Evolutionary conservation across 2,113 vertebrate genomes (phyloP).

Genomic region (Toxotes jaculatrix): DNA sequence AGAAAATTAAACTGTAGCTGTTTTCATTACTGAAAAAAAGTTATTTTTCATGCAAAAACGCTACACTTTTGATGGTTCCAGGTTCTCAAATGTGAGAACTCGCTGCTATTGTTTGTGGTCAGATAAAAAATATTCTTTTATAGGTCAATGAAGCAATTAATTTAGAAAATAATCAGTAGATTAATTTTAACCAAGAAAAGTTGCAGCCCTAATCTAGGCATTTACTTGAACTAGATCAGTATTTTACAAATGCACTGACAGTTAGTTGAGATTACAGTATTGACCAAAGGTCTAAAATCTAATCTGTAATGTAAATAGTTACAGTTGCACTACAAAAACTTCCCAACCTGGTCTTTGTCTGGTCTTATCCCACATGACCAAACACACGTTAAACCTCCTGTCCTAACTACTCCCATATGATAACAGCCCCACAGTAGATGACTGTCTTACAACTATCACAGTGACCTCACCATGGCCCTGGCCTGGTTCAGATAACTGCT

Average conservation of each 20-base stretch:
- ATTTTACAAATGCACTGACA: background rate
- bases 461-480: constrained; percentile 84
- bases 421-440: background rate
- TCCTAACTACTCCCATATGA: background rate
- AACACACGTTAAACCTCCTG: constrained; percentile 14
- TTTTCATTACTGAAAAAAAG: no score
- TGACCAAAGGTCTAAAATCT: background rate
- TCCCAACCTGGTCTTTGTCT: background rate
- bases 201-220: background rate
- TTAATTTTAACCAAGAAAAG: background rate
- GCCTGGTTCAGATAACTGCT: constrained; percentile 81
- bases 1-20: background rate
- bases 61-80: background rate
- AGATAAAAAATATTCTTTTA: background rate
- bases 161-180: background rate
- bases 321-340: background rate
- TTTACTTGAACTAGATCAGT: background rate
- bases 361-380: constrained; percentile 16
- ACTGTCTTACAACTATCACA: background rate
- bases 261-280: background rate
- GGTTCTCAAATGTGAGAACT: background rate
- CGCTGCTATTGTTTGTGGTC: background rate
- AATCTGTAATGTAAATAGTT: constrained; percentile 3
- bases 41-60: no score
- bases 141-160: background rate